Conservation (phyloP, 2,797 vertebrate genomes). For the Pseudochirops corinnae region DNA sequence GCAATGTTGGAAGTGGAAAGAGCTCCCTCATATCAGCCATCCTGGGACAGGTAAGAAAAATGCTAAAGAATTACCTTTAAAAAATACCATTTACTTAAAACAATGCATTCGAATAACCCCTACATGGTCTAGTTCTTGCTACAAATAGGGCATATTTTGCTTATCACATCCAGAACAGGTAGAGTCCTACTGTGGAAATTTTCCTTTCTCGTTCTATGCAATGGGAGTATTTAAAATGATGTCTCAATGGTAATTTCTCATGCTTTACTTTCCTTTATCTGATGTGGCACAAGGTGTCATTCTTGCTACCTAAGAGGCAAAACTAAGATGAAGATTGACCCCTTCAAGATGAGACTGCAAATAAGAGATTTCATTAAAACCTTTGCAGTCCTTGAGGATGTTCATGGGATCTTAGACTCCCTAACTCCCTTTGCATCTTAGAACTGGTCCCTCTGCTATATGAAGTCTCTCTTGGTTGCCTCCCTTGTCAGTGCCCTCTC, state of each 20-base stretch:
- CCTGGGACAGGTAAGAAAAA: conserved; percentile 88
- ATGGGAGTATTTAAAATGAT: not conserved
- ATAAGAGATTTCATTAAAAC: not conserved
- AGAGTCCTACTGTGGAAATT: not conserved
- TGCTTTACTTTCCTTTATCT: not conserved
- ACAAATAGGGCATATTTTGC: rapidly evolving
- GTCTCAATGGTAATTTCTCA: not conserved
- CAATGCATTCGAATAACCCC: not conserved
- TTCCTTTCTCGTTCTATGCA: not conserved
- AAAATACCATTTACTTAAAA: not conserved
- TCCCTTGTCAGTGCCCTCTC: not conserved
- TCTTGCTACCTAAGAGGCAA: not conserved
- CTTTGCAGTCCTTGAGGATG: not conserved
- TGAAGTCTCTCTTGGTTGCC: not conserved
- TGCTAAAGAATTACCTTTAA: not conserved
- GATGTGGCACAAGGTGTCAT: not conserved
- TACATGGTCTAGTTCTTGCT: not conserved
- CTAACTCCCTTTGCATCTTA: not conserved
- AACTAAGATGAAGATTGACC: not conserved
- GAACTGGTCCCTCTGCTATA: not conserved
- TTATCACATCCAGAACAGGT: not conserved
- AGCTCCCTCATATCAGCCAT: conserved; percentile 90
- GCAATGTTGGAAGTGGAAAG: conserved; percentile 92
- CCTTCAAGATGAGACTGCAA: not conserved
- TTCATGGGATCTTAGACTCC: not conserved